phyloP scores from a whole-genome alignment of 2,797 vertebrate species.

The Tauraco hartlaubi region DNA sequence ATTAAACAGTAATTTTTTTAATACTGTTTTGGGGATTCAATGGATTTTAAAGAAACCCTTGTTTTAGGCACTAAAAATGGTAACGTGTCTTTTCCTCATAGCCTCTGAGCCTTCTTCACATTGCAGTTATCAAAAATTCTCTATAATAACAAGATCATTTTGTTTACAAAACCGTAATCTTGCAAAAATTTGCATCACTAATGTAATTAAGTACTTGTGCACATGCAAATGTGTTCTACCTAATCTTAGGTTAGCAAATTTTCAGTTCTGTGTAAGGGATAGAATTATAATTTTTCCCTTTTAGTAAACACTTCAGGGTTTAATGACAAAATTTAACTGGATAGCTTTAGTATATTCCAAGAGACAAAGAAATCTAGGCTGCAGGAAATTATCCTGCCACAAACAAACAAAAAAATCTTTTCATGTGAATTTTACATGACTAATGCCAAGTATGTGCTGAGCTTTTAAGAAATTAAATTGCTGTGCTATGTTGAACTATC shows the following conservation, averaged over 20 bases:
- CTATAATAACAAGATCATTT: conserved; percentile 75
- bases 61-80: background rate
- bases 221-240: conserved; percentile 60
- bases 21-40: background rate
- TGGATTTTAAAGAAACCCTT: conserved; percentile 35
- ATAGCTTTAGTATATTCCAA: conserved; percentile 21
- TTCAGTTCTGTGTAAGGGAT: conserved; percentile 40
- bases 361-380: conserved; percentile 21
- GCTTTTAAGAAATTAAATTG: conserved; percentile 11
- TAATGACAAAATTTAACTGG: conserved; percentile 48
- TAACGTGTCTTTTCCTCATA: conserved; percentile 39
- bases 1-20: background rate
- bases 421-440: conserved; percentile 4
- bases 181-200: conserved; percentile 80
- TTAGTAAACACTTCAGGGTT: conserved; percentile 35
- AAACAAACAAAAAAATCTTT: conserved; percentile 28
- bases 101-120: conserved; percentile 55
- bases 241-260: conserved; percentile 75
- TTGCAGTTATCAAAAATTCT: conserved; percentile 68
- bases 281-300: conserved; percentile 49
- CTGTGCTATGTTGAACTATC: background rate
- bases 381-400: conserved; percentile 22
- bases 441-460: background rate
- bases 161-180: conserved; percentile 76
- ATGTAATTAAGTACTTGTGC: conserved; percentile 79